Conservation (phyloP, 2,797 vertebrate genomes). For the Pterois miles region DNA sequence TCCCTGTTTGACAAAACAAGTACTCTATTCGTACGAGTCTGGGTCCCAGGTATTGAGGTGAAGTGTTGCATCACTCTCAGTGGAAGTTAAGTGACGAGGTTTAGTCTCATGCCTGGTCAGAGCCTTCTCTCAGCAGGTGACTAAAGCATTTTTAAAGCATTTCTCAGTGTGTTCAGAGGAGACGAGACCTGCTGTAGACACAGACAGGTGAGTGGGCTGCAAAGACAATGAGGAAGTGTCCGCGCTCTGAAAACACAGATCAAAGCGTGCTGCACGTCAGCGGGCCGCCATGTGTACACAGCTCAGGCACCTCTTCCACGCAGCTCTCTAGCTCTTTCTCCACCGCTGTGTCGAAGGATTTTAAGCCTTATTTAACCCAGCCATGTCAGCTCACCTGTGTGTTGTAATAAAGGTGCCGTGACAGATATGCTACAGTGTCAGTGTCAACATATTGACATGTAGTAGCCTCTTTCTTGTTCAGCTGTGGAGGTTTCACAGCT, state of each 20-base stretch:
- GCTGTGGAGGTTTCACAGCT: constrained; percentile 32
- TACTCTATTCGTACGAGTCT: neutral
- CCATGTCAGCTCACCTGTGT: constrained; percentile 47
- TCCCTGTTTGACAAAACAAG: neutral
- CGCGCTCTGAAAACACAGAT: constrained; percentile 65
- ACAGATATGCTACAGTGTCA: constrained; percentile 1
- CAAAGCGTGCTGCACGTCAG: constrained; percentile 72
- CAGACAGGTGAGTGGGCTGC: constrained; percentile 72
- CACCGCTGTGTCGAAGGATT: constrained; percentile 21
- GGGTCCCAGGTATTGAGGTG: neutral
- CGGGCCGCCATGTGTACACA: constrained; percentile 59
- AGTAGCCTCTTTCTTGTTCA: constrained; percentile 30
- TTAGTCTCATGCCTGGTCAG: neutral
- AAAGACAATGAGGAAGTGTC: constrained; percentile 69
- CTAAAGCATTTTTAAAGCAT: constrained; percentile 42
- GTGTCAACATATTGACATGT: constrained; percentile 44
- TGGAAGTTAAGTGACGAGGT: constrained; percentile 7
- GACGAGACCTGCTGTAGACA: constrained; percentile 49
- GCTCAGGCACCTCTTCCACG: constrained; percentile 26
- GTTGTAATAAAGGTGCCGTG: constrained; percentile 37
- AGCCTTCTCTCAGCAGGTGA: constrained; percentile 29
- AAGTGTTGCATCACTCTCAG: neutral
- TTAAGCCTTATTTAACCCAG: constrained; percentile 17
- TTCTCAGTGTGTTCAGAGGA: constrained; percentile 44
- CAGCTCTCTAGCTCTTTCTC: constrained; percentile 38